These are phyloP conservation scores for Sphaerophoria taeniata DNA, from an alignment of 2,888 invertebrate species.

Conservation along the genomic window DNA sequence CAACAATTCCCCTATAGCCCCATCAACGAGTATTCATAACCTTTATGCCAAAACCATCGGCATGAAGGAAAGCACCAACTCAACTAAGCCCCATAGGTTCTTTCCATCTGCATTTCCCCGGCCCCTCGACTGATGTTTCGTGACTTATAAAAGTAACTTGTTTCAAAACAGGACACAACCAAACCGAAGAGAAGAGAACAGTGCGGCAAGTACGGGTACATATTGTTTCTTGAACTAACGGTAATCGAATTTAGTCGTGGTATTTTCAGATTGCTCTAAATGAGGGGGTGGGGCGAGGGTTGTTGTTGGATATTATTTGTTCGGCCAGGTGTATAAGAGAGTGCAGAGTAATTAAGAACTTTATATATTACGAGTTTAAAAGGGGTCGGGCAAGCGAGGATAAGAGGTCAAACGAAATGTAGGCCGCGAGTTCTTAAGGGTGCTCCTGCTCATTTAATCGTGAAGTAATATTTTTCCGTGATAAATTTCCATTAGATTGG, in stretches of 20 bases:
- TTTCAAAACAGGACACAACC: slow-evolving; percentile 61
- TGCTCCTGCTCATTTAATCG: slow-evolving; percentile 58
- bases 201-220: slow-evolving; percentile 2
- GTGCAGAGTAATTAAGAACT: slow-evolving; percentile 68
- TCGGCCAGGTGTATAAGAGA: slow-evolving; percentile 54
- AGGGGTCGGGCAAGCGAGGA: background rate
- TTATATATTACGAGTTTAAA: slow-evolving; percentile 50
- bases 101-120: slow-evolving; percentile 29
- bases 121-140: slow-evolving; percentile 52
- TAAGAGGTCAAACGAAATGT: slow-evolving; percentile 41
- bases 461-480: slow-evolving; percentile 70
- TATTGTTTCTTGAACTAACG: slow-evolving; percentile 69
- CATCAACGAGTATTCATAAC: background rate
- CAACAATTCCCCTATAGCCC: background rate
- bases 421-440: slow-evolving; percentile 44
- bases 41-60: background rate
- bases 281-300: background rate
- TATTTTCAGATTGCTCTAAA: slow-evolving; percentile 61
- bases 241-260: slow-evolving; percentile 73
- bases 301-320: slow-evolving; percentile 12
- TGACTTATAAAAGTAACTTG: slow-evolving; percentile 71
- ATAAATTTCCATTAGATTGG: slow-evolving; percentile 69
- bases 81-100: slow-evolving; percentile 51
- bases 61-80: slow-evolving; percentile 30
- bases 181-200: slow-evolving; percentile 15